Base-by-base conservation (phyloP, 2,888 invertebrate species). In the Sturmia bella region DNA sequence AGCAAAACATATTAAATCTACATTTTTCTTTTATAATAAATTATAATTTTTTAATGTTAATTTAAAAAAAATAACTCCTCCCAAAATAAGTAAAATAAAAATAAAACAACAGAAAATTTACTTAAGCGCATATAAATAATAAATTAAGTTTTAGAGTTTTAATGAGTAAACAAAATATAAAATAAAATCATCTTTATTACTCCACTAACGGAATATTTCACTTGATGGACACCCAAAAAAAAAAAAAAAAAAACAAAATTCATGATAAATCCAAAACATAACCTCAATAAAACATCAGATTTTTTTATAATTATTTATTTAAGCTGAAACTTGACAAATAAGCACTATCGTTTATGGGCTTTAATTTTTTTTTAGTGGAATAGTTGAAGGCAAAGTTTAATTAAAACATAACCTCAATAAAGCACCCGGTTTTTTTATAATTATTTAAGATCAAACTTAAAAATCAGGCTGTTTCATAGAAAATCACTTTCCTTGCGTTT, bases 71-170 rank as follows among this genome's bases (percentile, higher is more conserved):
- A 78, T 66, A 61, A 59, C 56, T 66, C 50, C 45, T 56, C 54
- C 69, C 64, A 70, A 78, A 73, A 75, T 50, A 43, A 56, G 61
- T 73, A 86, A 79, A 83, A 85, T 75, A 83, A 73, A 83, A 82
- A 64, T 76, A 63, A 17, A 27, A 73, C 43, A 56, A 80, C 41
- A 72, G 63, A 70, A 68, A n/a, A 59, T 81, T 77, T 82, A 74
- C 45, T 70, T 79, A 84, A 82, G 84, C 75, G 81, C 69, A 80
- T 61, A 83, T 69, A 76, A 64, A 80, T 45, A 57, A 70, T 74
- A 81, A 80, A 79, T 66, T 76, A 76, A 64, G 66, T 72, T 80
- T 75, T 69, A 76, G 80, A 69, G 64, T 77, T 80, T 83, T 83
- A 74, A 69, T 74, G 57, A 64, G 39, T 43, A 63, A 74, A 41